Evolutionary conservation across 2,113 vertebrate species (phyloP), one percentile per base, ranked within the genome.

Genomic region (Tretioscincus oriximinensis): DNA sequence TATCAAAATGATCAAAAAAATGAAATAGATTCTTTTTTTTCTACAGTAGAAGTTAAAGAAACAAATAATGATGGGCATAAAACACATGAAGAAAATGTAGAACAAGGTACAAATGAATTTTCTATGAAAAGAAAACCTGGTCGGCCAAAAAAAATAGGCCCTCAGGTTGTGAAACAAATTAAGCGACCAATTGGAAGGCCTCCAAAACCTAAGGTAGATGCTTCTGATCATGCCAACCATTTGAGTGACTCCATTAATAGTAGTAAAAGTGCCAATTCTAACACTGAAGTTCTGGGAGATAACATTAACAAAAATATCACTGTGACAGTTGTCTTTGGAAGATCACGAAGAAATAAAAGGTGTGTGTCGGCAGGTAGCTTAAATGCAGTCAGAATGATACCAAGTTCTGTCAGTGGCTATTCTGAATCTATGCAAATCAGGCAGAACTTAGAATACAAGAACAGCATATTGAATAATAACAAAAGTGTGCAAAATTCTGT

Each of bases 161-260:
- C 97, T 87, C 96, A 96, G 82, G 94, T 96, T 82, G 96, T 97
- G 82, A 96, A 98, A 84, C 97, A 95, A 90, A 93, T 92, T 58
- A 98, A 99, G 88, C 96, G 97, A 75, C 97, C 98, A 22, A 97
- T 98, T 90, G 97, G 97, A 49, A 95, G 97, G 86, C 97, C 97
- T 80, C 97, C 96, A 41, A 99, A 98, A 89, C 94, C 95, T 76
- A 98, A 96, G 88, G 45, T 74, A 51, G 86, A 87, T 11, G 35
- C 92, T 71, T 80, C 65, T 61, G 90, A 90, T 87, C 81, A 88
- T 67, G 78, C 80, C 69, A 75, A 90, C 79, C 65, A 31, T 84
- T 92, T 88, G 76, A 90, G 84, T 77, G 83, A 89, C 28, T 70
- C 89, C 31, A 78, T 80, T 54, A 81, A 67, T 81, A 47, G 76